Evolutionary conservation across 1,140 invertebrate species (phyloP), one percentile per base, ranked within the genome.

Genomic region (Idris sp.): DNA sequence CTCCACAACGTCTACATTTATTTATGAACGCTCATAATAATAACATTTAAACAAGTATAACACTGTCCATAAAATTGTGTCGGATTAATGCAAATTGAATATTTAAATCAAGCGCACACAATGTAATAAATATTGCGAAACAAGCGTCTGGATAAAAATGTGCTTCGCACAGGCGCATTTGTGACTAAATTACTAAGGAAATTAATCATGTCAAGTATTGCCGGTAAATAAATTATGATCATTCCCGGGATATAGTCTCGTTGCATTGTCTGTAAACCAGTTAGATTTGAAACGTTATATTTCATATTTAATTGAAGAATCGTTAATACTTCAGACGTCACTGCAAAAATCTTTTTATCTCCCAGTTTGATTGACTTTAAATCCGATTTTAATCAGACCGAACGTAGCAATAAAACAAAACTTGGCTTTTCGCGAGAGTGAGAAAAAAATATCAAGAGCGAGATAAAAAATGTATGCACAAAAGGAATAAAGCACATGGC

Each of bases 171-270:
- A 51, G 28, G 28, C 41, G 28, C 46, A 53, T 61, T 61, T 59
- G 59, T 61, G 54, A 54, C 54, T 54, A 56, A 54, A 59, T 69
- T 69, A 69, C 65, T 53, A 53, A 38, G 40, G 22, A 61, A 69
- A 69, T 69, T 56, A 62, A 62, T 62, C 49, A 56, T 15, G 58
- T 44, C 44, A 43, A 62, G 43, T 71, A 62, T 54, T 35, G 48
- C 28, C n/a, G 26, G 48, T 36, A 56, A 71, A 71, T 56, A 54
- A 62, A 62, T 62, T 40, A 28, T 49, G 41, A 40, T 46, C 46
- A 61, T 61, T 69, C n/a, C 31, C n/a, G n/a, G n/a, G 26, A 31
- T 44, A 22, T 25, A 36, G 49, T n/a, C 49, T 7, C 33, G 10
- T 0, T 10, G 15, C 51, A 48, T 48, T 61, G 41, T 71, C 67